phyloP scores from a whole-genome alignment of 2,888 invertebrate genomes.

The Ennomos fuscantarius region DNA sequence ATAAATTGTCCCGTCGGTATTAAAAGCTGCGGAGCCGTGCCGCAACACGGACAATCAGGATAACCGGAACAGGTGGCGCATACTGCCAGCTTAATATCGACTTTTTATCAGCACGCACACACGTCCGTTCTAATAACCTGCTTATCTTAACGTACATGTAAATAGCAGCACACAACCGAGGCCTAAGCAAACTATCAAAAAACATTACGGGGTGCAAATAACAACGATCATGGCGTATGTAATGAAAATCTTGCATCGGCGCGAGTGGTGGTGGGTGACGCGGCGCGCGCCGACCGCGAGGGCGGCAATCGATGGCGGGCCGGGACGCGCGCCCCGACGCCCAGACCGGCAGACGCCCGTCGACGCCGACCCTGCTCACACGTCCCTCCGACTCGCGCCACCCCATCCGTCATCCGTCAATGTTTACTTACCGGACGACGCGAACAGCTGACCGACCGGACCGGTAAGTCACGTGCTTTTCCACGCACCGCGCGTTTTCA shows the following conservation, averaged over 20 bases:
- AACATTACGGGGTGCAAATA: slow-evolving; percentile 84
- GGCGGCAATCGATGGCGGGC: slow-evolving; percentile 84
- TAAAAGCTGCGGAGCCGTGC: slow-evolving; percentile 53
- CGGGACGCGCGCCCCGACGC: slow-evolving; percentile 85
- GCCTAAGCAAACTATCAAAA: slow-evolving; percentile 80
- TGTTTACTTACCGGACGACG: slow-evolving; percentile 80
- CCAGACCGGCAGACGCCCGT: slow-evolving; percentile 86
- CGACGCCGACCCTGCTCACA: slow-evolving; percentile 77
- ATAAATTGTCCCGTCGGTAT: slow-evolving; percentile 44
- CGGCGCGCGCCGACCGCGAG: slow-evolving; percentile 80
- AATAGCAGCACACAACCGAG: slow-evolving; percentile 53
- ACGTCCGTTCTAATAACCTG: slow-evolving; percentile 48
- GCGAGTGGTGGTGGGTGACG: slow-evolving; percentile 47
- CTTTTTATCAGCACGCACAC: slow-evolving; percentile 59
- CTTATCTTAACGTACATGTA: slow-evolving; percentile 52
- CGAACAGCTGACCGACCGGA: slow-evolving; percentile 83
- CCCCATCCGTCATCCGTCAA: slow-evolving; percentile 74
- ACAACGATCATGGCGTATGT: slow-evolving; percentile 82
- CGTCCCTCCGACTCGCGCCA: slow-evolving; percentile 67
- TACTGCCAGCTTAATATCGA: slow-evolving; percentile 59
- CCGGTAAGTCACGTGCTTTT: slow-evolving; percentile 82
- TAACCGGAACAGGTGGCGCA: slow-evolving; percentile 66
- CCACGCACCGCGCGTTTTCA: slow-evolving; percentile 44
- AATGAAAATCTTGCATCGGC: slow-evolving; percentile 82
- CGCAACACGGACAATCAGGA: slow-evolving; percentile 61